A percentile compares a stretch with the other conserved stretches of the same genome.
Evolutionary conservation across 2,113 vertebrate genomes (phyloP).

Genomic region (Pyxicephalus adspersus): DNA sequence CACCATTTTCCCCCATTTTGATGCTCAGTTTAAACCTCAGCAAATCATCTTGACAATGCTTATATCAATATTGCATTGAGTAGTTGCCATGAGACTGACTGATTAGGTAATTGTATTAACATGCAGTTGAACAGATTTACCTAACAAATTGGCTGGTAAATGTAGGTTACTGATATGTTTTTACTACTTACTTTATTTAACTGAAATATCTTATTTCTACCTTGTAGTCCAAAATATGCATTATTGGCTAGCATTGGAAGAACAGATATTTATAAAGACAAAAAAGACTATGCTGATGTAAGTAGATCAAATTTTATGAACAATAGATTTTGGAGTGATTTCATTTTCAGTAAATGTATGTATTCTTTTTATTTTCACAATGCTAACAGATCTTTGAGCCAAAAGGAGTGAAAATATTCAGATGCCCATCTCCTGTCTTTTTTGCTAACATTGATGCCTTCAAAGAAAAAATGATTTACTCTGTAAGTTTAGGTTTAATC

Average conservation of each 20-base stretch:
- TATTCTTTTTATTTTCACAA: background rate
- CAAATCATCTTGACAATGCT: too few relatives aligned
- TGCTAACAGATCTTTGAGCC: conserved; percentile 80
- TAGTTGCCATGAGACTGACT: too few relatives aligned
- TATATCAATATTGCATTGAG: too few relatives aligned
- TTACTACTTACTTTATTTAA: too few relatives aligned
- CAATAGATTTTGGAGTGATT: too few relatives aligned
- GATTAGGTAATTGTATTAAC: too few relatives aligned
- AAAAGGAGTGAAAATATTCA: conserved; percentile 91
- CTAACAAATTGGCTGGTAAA: too few relatives aligned
- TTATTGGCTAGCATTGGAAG: conserved; percentile 85
- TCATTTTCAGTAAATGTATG: too few relatives aligned
- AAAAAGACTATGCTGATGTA: conserved; percentile 76
- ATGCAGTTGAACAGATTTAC: too few relatives aligned
- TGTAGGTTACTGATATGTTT: too few relatives aligned
- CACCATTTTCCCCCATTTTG: too few relatives aligned
- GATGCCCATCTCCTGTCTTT: conserved; percentile 90
- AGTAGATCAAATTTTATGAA: background rate
- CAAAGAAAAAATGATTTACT: conserved; percentile 81
- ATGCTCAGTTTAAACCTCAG: too few relatives aligned
- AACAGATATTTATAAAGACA: conserved; percentile 93
- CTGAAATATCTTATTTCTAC: conserved; percentile 20
- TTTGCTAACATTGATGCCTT: conserved; percentile 93
- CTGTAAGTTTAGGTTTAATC: conserved; percentile 74
- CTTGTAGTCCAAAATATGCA: conserved; percentile 84